Base-by-base conservation (phyloP, 2,888 invertebrate genomes). In the Gymnocheta viridis region DNA sequence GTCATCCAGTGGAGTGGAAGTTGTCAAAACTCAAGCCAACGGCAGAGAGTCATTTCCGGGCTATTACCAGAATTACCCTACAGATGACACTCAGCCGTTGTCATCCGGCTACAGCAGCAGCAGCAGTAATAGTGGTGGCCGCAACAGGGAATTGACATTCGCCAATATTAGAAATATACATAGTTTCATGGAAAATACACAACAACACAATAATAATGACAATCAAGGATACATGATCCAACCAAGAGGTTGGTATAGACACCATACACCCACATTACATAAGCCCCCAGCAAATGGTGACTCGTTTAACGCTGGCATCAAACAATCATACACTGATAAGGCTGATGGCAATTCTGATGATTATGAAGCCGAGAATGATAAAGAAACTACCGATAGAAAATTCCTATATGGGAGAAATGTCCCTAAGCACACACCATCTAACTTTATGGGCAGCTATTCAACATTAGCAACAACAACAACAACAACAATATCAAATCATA, bases 111-210 rank as follows among this genome's bases (percentile, higher is more conserved):
- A 85, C 86, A 87, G 86, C 86, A 87, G 85, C 85, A 87, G 86
- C 86, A 88, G 87, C 82, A 87, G 86, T 86, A 87, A 82, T 86
- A 86, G 87, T 86, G 88, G 87, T 86, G 87, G 86, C 9, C 35
- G n/a, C 24, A 60, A 54, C 38, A 54, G 64, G 44, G 70, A 44
- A 22, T 35, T 47, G 3, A 24, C 32, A 24, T 64, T 44, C 14
- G 22, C 44, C 44, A 72, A 81, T 85, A 86, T 84, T 80, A 86
- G 74, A 86, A 86, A 64, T 78, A 86, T 77, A 44, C 62, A 60
- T 29, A 76, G 81, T 27, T 62, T 54, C 27, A 62, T 54, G 54
- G 38, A 62, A 27, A 76, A 72, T 29, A 32, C 24, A 88, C 88
- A 87, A 85, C 89, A 89, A 76, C 58, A 82, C 29, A 76, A 47